phyloP scores from a whole-genome alignment of 2,888 invertebrate species.

The Drosophila demipolita region DNA sequence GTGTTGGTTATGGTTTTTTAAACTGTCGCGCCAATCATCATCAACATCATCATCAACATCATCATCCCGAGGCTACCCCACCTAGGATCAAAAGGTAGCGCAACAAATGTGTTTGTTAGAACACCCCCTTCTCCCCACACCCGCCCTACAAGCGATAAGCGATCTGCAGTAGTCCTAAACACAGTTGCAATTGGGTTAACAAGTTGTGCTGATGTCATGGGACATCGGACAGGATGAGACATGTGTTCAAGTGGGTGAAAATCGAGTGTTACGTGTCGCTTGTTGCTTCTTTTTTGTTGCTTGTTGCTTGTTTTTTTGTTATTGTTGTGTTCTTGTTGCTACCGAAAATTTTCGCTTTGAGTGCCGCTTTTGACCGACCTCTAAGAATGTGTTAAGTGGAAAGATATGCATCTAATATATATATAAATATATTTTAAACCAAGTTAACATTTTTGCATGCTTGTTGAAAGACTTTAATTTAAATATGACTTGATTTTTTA shows the following conservation, averaged over 20 bases:
- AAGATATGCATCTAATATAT: constrained; percentile 29
- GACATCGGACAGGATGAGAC: constrained; percentile 33
- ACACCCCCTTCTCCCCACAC: constrained; percentile 3
- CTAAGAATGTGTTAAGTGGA: constrained; percentile 22
- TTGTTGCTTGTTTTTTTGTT: background rate
- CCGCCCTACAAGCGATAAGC: constrained; percentile 41
- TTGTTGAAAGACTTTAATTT: background rate
- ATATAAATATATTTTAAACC: background rate
- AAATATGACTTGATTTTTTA: background rate
- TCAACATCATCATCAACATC: constrained; percentile 59
- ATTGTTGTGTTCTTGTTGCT: constrained; percentile 16
- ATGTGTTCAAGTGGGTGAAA: constrained; percentile 53
- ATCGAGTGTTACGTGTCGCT: constrained; percentile 35
- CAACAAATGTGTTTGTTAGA: constrained; percentile 57
- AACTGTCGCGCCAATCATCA: constrained; percentile 84
- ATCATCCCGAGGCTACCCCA: constrained; percentile 32
- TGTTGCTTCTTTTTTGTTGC: background rate
- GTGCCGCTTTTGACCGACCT: constrained; percentile 18
- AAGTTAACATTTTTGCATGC: constrained; percentile 18
- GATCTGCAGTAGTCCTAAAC: constrained; percentile 61
- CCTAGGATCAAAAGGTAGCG: constrained; percentile 71
- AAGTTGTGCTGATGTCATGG: constrained; percentile 75
- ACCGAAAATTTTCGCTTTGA: constrained; percentile 23
- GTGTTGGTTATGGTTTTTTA: constrained; percentile 84
- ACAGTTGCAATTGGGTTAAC: constrained; percentile 74